phyloP scores from a whole-genome alignment of 1,140 invertebrate genomes.

The Drosophila punjabiensis region DNA sequence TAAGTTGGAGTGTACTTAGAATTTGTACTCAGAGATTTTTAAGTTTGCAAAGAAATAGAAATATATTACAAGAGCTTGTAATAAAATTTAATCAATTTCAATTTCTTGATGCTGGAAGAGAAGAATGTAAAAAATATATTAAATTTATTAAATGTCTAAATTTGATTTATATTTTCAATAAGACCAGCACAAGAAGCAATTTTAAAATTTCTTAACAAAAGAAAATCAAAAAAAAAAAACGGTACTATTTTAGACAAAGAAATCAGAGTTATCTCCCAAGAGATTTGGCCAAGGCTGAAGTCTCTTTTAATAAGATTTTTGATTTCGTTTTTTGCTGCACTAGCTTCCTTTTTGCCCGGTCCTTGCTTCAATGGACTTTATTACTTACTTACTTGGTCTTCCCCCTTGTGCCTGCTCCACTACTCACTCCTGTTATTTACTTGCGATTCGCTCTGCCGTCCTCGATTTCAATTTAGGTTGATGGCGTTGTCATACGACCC shows the following conservation, averaged over 20 bases:
- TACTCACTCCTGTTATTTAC: constrained; percentile 46
- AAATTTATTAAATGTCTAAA: background rate
- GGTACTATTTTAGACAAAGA: background rate
- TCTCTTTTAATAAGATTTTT: constrained; percentile 15
- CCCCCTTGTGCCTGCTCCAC: constrained; percentile 30
- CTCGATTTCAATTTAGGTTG: constrained; percentile 85
- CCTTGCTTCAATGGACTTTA: constrained; percentile 62
- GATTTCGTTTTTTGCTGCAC: constrained; percentile 23
- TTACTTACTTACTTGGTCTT: constrained; percentile 62
- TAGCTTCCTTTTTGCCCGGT: constrained; percentile 16
- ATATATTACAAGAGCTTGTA: background rate
- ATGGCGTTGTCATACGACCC: constrained; percentile 85
- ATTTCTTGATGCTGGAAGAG: background rate
- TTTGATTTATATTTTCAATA: background rate
- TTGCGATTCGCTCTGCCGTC: constrained; percentile 43
- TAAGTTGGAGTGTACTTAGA: constrained; percentile 9
- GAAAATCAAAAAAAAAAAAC: background rate
- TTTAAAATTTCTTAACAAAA: background rate
- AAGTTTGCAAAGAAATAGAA: background rate
- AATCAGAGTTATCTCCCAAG: constrained; percentile 6
- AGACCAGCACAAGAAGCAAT: background rate
- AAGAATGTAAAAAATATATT: background rate
- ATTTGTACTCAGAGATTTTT: background rate
- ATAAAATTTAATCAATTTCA: background rate
- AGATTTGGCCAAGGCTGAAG: constrained; percentile 7